Evolutionary conservation across 2,113 vertebrate genomes (phyloP), one percentile per base, ranked within the genome.

Genomic region (Dasyurus viverrinus): DNA sequence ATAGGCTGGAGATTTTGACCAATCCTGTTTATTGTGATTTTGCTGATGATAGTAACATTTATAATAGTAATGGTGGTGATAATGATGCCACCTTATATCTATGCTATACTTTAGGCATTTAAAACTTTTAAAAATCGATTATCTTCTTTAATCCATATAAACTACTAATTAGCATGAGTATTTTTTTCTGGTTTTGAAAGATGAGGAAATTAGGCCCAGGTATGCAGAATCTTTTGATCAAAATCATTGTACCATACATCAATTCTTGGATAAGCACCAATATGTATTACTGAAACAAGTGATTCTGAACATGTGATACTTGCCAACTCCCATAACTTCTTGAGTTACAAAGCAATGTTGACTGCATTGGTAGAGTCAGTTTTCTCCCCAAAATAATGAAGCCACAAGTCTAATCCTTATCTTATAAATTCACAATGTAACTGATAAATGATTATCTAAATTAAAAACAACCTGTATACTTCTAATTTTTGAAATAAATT

Each of bases 381-480:
- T 94, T 90, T 27, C 36, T 76, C 50, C 4, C 53, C n/a, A 2
- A 50, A 93, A 90, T 5, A n/a, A 91, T 8, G 27, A 26, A 25
- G 4, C 36, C 8, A 84, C 48, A 54, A 89, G 25, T 76, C 27
- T 36, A 26, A 68, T 89, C 27, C 68, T 36, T n/a, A 76, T 76
- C 14, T 53, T 54, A 92, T 0, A 52, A 95, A 89, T 53, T 90
- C 46, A 54, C 53, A 50, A 55, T 23, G 48, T 53, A 53, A 89
- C 30, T 54, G 4, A 68, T 50, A 76, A 91, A 84, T 95, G 2
- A 53, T 54, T 89, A 46, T 91, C n/a, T 92, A 93, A 91, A 95
- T 91, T 46, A 92, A 93, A 94, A 92, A 92, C 30, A 6, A 68
- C 54, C 3, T 4, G 25, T 14, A 93, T 54, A n/a, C 94, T 68